Base-by-base conservation (phyloP, 2,113 vertebrate species). In the Poicephalus gulielmi region DNA sequence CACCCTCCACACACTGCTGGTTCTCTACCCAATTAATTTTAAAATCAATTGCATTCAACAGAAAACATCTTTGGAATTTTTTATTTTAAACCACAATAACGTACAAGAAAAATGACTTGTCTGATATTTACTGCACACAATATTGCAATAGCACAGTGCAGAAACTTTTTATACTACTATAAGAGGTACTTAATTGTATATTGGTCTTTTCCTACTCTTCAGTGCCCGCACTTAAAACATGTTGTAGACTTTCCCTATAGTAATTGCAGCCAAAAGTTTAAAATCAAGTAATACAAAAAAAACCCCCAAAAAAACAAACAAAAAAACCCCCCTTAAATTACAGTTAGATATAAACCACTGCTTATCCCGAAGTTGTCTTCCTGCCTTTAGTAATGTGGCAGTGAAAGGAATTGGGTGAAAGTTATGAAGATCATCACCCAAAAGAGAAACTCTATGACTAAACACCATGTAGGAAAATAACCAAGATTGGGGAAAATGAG, bases 1-100 rank as follows among this genome's bases (percentile, higher is more conserved):
- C 46, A 88, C 31, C 53, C 75, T 68, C 11, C 63, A 88, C 47
- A 71, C 35, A 55, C 49, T 35, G 41, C 19, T 69, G 43, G 8
- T 53, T 76, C 68, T 94, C 80, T 83, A 67, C 31, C 20, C 46
- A 66, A 74, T 86, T 96, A 37, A 92, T 92, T 94, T 77, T 20
- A 80, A 44, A 94, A 88, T 93, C 87, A 46, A 74, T 77, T 92
- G 20, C 35, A 79, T 55, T 93, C 77, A 41, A 63, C 28, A 33
- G 13, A 79, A 28, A 85, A 7, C 8, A 41, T 14, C 33, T 74
- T 83, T 31, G 7, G 25, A 60, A 46, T 44, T 68, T 81, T 66
- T 70, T 55, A 11, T 71, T 92, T 92, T 59, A 87, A 87, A 59
- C 44, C n/a, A 64, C 0, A 0, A 31, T 10, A 44, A 28, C 4